Evolutionary conservation across 2,888 invertebrate genomes (phyloP), one percentile per base, ranked within the genome.

Genomic region (Drosophila borborema): DNA sequence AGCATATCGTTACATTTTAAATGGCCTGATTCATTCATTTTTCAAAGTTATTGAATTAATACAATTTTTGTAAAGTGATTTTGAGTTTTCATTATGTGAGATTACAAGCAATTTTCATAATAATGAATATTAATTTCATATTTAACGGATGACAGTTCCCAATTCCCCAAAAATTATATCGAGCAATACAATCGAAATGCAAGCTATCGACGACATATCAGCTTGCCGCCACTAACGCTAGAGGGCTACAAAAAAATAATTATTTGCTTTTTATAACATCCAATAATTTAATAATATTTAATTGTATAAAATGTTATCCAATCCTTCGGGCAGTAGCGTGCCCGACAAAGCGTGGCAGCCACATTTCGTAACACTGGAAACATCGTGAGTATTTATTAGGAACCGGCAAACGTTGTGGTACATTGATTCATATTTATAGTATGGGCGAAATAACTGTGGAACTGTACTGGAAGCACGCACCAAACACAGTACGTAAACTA

Each of bases 401-500:
- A 16, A 7, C 34, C 45, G 45, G 14, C 23, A 43, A 40, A 20
- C 14, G 14, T 41, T 10, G n/a, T 64, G 23, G 8, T 43, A 38
- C 8, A 49, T 62, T 45, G 10, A 9, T 36, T 46, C 2, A 38
- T 6, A 40, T 20, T 40, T 54, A n/a, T 70, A 98, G 98, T 53
- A 99, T 99, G 98, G 99, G 99, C 0, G 96, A 96, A 87, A 94
- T 99, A 58, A 95, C 96, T 0, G 94, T 99, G 56, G 99, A 99
- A 93, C 94, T 99, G 77, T 99, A 99, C 91, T 99, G 99, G 99
- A 97, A 98, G 92, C 99, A 99, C 92, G 96, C 99, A 0, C 99
- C 99, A n/a, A 95, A 96, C 81, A 99, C 99, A 0, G 77, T 77
- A 53, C 2, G 64, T 77, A 40, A 18, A 2, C 6, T 9, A 36